Base-by-base conservation (phyloP, 2,888 invertebrate genomes). In the Syrista parreyssii region DNA sequence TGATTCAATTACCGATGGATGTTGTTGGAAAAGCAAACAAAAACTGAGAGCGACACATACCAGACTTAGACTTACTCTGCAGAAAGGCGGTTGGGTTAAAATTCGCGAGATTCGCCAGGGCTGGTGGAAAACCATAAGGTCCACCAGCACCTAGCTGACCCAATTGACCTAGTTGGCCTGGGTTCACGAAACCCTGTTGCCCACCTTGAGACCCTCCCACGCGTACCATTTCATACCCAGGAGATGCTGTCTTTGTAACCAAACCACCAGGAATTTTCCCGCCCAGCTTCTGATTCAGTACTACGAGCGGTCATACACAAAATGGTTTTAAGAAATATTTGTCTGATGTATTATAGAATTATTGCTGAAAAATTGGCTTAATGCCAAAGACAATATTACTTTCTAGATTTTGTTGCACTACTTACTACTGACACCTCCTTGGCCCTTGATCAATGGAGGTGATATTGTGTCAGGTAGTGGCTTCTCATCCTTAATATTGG, bases 11-110 rank as follows among this genome's bases (percentile, higher is more conserved):
- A 40, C 40, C 40, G 0, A 40, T 40, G 40, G 15, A 40, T 40
- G 15, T 40, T 4, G 15, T 40, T 40, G 15, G 6, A 15, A 15
- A 40, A 40, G 15, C 40, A 40, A 6, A 33, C 1, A 33, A 40
- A 40, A 40, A 40, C 40, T 40, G 40, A 81, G 76, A 76, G 78
- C 76, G 30, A 36, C 76, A 74, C 73, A 71, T 78, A 77, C 79
- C 80, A 77, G 40, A 15, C 40, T 2, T 15, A 6, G 80, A 83
- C 96, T 96, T 95, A 96, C 96, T 96, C 94, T 96, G 96, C 92
- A 97, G 94, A 91, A 96, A 94, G 90, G 96, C 95, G 91, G 96
- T 95, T 89, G 96, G 95, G 93, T 94, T 95, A 92, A 93, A 94
- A 76, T 94, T 94, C 34, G 88, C 92, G 88, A 86, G 86, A 71